Percentiles rank a stretch among this genome's conserved stretches.
phyloP scores from a whole-genome alignment of 2,113 vertebrate genomes.

The Aptenodytes patagonicus region DNA sequence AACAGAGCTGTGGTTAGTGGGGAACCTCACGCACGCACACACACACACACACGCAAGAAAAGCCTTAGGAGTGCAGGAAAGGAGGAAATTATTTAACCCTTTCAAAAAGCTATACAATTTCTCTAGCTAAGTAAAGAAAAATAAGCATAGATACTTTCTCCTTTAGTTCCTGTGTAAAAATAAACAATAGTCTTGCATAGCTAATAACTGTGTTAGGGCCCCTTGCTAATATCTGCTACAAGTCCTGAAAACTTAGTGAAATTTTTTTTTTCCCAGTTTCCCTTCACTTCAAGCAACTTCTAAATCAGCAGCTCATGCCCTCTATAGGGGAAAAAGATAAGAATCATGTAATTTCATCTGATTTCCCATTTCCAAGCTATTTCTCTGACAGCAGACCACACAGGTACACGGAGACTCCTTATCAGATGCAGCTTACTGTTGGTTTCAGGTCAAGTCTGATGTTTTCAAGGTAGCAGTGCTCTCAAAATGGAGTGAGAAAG shows the following conservation, averaged over 20 bases:
- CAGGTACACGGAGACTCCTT: neutral
- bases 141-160: conserved; percentile 49
- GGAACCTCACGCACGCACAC: conserved; percentile 44
- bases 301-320: neutral
- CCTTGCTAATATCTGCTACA: conserved; percentile 36
- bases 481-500: neutral
- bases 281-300: neutral
- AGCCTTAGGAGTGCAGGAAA: conserved; percentile 31
- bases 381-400: conserved; percentile 61
- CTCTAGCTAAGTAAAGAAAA: conserved; percentile 64
- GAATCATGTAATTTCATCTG: conserved; percentile 31
- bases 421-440: conserved; percentile 22
- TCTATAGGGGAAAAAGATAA: conserved; percentile 31
- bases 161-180: conserved; percentile 64
- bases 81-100: conserved; percentile 82
- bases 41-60: neutral
- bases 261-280: neutral
- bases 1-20: conserved; percentile 68
- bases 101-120: conserved; percentile 63
- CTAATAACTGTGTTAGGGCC: conserved; percentile 24
- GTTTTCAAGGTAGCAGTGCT: neutral
- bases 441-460: neutral
- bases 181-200: conserved; percentile 10
- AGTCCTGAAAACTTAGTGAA: neutral
- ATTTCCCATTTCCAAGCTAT: conserved; percentile 39